Conservation (phyloP, 2,113 vertebrate species). For the Phodopus roborovskii region DNA sequence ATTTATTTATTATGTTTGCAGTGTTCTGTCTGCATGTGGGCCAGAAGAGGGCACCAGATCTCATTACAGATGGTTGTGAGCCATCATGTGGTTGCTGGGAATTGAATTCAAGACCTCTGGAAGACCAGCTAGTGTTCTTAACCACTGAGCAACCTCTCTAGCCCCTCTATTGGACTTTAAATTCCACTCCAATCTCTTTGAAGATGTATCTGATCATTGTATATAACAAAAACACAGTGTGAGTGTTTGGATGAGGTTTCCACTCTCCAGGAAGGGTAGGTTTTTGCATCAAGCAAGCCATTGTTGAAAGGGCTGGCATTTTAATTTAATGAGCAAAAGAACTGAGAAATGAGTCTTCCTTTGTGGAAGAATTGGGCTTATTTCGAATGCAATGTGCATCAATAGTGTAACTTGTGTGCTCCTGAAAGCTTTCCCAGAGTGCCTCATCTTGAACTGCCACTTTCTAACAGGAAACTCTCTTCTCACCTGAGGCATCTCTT, state of each 20-base stretch:
- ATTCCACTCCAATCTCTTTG: neutral
- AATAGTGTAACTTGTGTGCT: neutral
- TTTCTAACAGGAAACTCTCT: neutral
- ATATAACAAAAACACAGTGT: neutral
- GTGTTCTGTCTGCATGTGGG: no score
- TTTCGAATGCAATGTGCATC: neutral
- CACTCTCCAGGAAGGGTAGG: neutral
- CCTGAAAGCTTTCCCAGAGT: neutral
- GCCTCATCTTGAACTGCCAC: neutral
- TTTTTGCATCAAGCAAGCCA: conserved; percentile 5
- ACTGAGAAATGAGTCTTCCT: neutral
- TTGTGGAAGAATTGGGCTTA: neutral
- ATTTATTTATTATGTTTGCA: no score
- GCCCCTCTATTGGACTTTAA: neutral
- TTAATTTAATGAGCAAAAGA: neutral
- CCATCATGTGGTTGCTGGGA: no score
- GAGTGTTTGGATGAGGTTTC: conserved; percentile 13
- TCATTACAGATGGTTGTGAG: no score
- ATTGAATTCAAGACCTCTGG: no score
- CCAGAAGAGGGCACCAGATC: no score
- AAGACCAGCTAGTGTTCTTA: no score
- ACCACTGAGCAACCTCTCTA: no score
- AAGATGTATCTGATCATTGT: conserved; percentile 4
- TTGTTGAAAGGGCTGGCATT: neutral
- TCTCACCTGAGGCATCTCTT: no score